Evolutionary conservation across 2,113 vertebrate species (phyloP), one percentile per base, ranked within the genome.

Genomic region (Psettodes erumei): DNA sequence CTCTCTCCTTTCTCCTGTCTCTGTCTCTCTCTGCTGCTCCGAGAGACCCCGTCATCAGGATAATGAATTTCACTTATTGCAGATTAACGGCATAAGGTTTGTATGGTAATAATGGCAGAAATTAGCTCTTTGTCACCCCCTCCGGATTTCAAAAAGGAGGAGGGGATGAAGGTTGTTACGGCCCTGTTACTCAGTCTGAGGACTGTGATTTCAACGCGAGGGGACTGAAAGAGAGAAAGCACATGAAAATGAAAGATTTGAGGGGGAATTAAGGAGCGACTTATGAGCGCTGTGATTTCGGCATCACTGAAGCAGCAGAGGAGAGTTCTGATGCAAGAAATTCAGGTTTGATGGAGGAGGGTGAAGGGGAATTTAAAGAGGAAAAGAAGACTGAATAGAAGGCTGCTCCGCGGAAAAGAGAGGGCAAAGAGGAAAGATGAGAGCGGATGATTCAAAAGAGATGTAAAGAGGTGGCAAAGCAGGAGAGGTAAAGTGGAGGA

Each of bases 11-110:
- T 73, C 80, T 71, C 63, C 80, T 75, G 67, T 87, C 85, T 84
- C 80, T 42, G 55, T 82, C 82, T 88, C 81, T 84, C 73, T 71
- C 83, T 38, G 64, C 74, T 84, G 81, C 84, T 86, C 81, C 21
- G 3, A 88, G 80, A 88, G 88, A 89, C 84, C 85, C 84, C 83
- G 80, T 91, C 86, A 90, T 90, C 83, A 85, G 84, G 81, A 83
- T 92, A 93, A 93, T 92, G 89, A 92, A 89, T 92, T 93, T 90
- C 85, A 89, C 88, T 93, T 89, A 93, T 91, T 92, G 81, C 86
- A 89, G 81, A 92, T 91, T 90, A 92, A 90, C 90, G 61, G 71
- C 79, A 87, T 87, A 89, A 70, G 88, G 84, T 87, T 84, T 88
- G 84, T 85, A 84, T 90, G 84, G 84, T 88, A 90, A 91, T 92